A percentile compares a stretch with the other conserved stretches of the same genome.
Evolutionary conservation across 1,140 invertebrate species (phyloP).

Genomic region (Lethocerus indicus): DNA sequence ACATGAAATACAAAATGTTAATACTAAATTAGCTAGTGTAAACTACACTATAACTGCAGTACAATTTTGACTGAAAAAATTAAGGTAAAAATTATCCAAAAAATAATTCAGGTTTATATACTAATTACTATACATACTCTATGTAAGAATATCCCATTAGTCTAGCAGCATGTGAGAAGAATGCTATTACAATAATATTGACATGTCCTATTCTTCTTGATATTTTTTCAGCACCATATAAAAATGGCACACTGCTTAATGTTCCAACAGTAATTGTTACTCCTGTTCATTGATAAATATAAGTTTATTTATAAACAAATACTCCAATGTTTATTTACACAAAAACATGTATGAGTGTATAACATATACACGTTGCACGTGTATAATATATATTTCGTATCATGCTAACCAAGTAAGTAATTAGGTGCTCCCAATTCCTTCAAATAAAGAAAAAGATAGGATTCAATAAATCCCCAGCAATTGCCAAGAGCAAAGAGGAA

Average conservation of each 20-base stretch:
- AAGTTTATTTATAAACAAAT: neutral
- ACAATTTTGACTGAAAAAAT: neutral
- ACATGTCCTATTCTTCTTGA: constrained; percentile 63
- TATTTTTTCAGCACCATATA: constrained; percentile 61
- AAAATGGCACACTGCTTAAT: constrained; percentile 58
- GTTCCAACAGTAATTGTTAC: constrained; percentile 68
- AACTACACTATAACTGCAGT: neutral
- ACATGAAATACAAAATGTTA: constrained; percentile 16
- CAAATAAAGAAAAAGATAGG: constrained; percentile 66
- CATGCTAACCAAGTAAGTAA: constrained; percentile 49
- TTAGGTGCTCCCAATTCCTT: constrained; percentile 63
- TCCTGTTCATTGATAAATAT: constrained; percentile 26
- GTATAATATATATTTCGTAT: no score
- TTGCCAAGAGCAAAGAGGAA: constrained; percentile 60
- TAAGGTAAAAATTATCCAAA: neutral
- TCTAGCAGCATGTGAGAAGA: constrained; percentile 58
- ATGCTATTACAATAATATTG: constrained; percentile 62
- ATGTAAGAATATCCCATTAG: constrained; percentile 71
- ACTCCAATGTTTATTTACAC: no score
- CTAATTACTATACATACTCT: constrained; percentile 35
- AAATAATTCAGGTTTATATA: neutral
- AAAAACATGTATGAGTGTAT: no score
- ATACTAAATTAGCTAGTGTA: neutral
- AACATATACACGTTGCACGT: no score
- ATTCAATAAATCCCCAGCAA: constrained; percentile 72